Evolutionary conservation across 2,888 invertebrate species (phyloP).

Genomic region (Lithophane socia): DNA sequence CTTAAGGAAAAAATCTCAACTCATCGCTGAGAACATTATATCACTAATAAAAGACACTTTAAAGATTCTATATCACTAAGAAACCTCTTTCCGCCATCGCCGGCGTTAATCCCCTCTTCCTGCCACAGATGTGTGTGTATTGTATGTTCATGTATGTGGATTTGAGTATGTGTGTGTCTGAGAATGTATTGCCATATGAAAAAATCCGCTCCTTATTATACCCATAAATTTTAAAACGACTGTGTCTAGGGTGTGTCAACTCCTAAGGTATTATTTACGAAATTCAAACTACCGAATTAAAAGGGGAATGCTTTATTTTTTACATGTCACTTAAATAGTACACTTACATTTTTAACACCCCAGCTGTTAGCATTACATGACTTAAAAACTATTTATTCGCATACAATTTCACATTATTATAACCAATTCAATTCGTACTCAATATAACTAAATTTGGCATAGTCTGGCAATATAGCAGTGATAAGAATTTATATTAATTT

Average conservation of each 20-base stretch:
- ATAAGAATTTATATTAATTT: slow-evolving; percentile 19
- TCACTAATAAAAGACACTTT: neutral
- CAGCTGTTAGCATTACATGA: slow-evolving; percentile 53
- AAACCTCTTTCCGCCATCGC: neutral
- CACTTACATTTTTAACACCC: slow-evolving; percentile 57
- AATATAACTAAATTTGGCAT: slow-evolving; percentile 55
- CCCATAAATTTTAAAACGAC: neutral
- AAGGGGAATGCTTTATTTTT: slow-evolving; percentile 62
- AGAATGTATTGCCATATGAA: slow-evolving; percentile 40
- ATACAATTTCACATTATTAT: slow-evolving; percentile 61
- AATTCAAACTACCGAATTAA: slow-evolving; percentile 59
- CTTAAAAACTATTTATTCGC: slow-evolving; percentile 55
- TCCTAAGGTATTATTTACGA: slow-evolving; percentile 40
- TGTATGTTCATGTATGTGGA: slow-evolving; percentile 6
- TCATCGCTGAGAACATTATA: neutral
- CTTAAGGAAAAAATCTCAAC: neutral
- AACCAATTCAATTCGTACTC: slow-evolving; percentile 56
- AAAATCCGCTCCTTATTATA: slow-evolving; percentile 7
- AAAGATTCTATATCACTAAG: neutral
- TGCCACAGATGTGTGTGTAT: neutral
- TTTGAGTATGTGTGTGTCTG: slow-evolving; percentile 12
- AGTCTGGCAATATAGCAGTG: slow-evolving; percentile 61
- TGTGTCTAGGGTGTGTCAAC: slow-evolving; percentile 19
- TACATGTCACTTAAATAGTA: slow-evolving; percentile 60
- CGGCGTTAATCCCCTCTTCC: neutral